Conservation (phyloP, 2,888 invertebrate genomes). For the Drosophila atripex region DNA sequence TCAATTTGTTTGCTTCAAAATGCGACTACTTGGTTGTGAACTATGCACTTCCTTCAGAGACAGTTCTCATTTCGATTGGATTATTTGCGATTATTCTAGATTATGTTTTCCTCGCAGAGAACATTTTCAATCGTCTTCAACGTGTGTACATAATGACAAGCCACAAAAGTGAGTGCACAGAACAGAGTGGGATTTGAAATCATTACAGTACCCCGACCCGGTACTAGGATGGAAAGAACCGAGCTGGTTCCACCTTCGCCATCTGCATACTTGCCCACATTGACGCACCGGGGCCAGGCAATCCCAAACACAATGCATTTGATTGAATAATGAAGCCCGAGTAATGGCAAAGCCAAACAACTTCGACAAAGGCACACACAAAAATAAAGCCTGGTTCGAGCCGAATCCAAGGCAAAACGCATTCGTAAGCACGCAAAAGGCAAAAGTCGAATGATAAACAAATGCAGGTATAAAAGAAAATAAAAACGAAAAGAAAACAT, state of each 20-base stretch:
- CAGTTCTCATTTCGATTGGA: constrained; percentile 12
- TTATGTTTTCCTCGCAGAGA: constrained; percentile 4
- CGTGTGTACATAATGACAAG: constrained; percentile 43
- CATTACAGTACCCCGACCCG: constrained; percentile 7
- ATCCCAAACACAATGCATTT: constrained; percentile 63
- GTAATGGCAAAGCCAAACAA: constrained; percentile 65
- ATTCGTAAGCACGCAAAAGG: constrained; percentile 40
- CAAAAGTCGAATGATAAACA: constrained; percentile 41
- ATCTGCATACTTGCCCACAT: constrained; percentile 19
- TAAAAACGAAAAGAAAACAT: constrained; percentile 36
- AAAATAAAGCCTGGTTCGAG: constrained; percentile 39
- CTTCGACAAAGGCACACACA: constrained; percentile 46
- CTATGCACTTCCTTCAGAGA: neutral
- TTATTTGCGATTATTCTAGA: constrained; percentile 21
- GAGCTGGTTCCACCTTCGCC: constrained; percentile 4
- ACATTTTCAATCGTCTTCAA: constrained; percentile 2
- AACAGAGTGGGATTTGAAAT: constrained; percentile 21
- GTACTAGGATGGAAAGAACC: neutral
- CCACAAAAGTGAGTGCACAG: constrained; percentile 39
- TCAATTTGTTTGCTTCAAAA: too few species aligned
- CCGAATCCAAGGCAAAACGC: constrained; percentile 46
- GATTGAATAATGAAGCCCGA: constrained; percentile 70
- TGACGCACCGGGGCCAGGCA: constrained; percentile 32
- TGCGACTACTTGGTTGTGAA: too few species aligned
- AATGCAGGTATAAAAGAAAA: constrained; percentile 39